Evolutionary conservation across 1,140 invertebrate species (phyloP), one percentile per base, ranked within the genome.

Genomic region (Zaprionus capensis): DNA sequence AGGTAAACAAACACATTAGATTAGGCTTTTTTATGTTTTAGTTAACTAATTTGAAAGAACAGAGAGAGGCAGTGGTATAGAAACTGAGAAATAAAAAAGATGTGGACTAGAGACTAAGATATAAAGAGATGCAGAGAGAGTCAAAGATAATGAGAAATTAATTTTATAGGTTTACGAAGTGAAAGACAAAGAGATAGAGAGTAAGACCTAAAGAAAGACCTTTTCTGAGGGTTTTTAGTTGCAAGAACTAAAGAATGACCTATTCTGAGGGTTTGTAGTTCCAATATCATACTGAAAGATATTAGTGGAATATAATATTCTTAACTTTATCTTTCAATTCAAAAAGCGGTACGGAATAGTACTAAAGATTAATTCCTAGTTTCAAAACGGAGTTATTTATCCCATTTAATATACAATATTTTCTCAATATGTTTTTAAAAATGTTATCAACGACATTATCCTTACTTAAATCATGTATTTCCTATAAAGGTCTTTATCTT

Each of bases 1-100:
- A 14, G 20, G 56, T 67, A 58, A 67, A 67, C 38, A 67, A 67
- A 56, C 53, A 56, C 53, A 28, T 56, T 28, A 51, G 46, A 51
- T 51, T 12, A 24, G 46, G 46, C 11, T 12, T 51, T 24, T 51
- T 51, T 11, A 24, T 51, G 46, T 1, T 4, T 12, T 51, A 24
- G 20, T 22, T 51, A 51, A 22, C 46, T 22, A 14, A 14, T 51
- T 51, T 20, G 2, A 4, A 24, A 9, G 41, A 17, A n/a, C n/a
- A 6, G n/a, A 3, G 12, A 38, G 4, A 38, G 36, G 11, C 31
- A 34, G 4, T 38, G 36, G 12, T 0, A 38, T 14, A 38, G 4
- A 38, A 14, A 5, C 36, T 38, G 5, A 17, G 41, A 4, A 5
- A n/a, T 1, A 9, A 14, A 44, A 44, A 14, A 12, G 38, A 41